Conservation (phyloP, 2,113 vertebrate genomes). For the Kobus ellipsiprymnus region DNA sequence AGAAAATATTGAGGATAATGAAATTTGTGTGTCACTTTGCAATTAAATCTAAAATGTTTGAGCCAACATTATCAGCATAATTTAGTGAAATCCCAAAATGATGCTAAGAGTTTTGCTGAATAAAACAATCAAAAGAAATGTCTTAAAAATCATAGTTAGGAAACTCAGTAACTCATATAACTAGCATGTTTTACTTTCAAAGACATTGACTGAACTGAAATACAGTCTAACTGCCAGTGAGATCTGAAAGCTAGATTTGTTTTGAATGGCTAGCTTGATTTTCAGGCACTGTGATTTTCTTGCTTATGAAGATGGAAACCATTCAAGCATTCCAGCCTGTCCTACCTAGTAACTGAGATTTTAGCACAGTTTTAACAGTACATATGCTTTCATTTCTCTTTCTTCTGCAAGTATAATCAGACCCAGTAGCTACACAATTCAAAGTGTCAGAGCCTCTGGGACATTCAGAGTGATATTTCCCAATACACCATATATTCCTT, state of each 20-base stretch:
- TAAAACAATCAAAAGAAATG: background rate
- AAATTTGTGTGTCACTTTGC: background rate
- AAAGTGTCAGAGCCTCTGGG: background rate
- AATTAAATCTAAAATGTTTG: constrained; percentile 34
- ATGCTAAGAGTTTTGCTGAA: background rate
- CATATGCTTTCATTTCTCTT: constrained; percentile 9
- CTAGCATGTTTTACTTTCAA: background rate
- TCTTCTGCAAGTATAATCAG: background rate
- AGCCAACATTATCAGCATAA: background rate
- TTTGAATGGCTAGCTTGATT: background rate
- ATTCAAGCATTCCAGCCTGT: background rate
- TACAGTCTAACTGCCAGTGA: background rate
- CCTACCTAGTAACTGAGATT: background rate
- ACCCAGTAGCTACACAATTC: background rate
- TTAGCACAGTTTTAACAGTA: background rate
- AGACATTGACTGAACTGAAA: background rate
- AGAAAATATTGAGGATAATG: background rate
- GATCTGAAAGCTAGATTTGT: background rate
- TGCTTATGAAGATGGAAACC: background rate
- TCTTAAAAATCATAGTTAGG: background rate
- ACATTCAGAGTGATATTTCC: background rate
- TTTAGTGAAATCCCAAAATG: background rate
- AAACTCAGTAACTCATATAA: background rate
- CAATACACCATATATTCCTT: background rate
- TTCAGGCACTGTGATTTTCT: background rate